Conservation (phyloP, 2,797 vertebrate species). For the Hozukius guyotensis region DNA sequence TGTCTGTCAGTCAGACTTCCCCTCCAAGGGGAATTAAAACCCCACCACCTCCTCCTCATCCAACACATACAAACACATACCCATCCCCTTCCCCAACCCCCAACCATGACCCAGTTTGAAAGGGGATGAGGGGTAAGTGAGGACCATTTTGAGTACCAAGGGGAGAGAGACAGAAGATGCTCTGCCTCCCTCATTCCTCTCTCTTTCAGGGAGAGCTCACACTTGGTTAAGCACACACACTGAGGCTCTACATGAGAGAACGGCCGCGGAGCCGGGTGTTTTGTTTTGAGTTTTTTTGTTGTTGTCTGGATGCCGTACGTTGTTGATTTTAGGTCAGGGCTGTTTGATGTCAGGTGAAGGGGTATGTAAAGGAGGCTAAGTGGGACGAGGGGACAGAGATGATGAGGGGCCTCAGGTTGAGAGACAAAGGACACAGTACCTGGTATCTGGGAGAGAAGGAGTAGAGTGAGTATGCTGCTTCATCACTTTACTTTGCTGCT, state of each 20-base stretch:
- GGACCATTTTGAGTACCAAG: conserved; percentile 75
- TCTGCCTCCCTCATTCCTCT: conserved; percentile 65
- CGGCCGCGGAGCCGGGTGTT: conserved; percentile 10
- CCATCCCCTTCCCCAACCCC: conserved; percentile 52
- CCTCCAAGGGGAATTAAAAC: conserved; percentile 64
- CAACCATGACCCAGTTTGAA: conserved; percentile 81
- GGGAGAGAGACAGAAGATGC: conserved; percentile 72
- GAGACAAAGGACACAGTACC: conserved; percentile 67
- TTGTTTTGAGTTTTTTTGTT: conserved; percentile 49
- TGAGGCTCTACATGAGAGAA: conserved; percentile 44
- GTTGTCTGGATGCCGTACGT: conserved; percentile 23
- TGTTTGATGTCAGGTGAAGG: conserved; percentile 58
- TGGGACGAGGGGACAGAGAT: conserved; percentile 41
- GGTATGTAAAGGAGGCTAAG: conserved; percentile 53
- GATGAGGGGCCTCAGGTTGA: conserved; percentile 59
- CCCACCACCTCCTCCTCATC: conserved; percentile 41
- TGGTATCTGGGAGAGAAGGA: conserved; percentile 56
- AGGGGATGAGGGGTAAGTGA: conserved; percentile 76
- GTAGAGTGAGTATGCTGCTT: conserved; percentile 77
- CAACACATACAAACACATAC: conserved; percentile 18
- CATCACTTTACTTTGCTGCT: conserved; percentile 21
- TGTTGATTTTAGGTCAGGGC: conserved; percentile 51
- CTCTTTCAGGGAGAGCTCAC: conserved; percentile 72
- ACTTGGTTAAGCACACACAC: conserved; percentile 74
- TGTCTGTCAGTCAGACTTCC: conserved; percentile 50